Evolutionary conservation across 2,797 vertebrate species (phyloP).

Genomic region (Fratercula arctica): DNA sequence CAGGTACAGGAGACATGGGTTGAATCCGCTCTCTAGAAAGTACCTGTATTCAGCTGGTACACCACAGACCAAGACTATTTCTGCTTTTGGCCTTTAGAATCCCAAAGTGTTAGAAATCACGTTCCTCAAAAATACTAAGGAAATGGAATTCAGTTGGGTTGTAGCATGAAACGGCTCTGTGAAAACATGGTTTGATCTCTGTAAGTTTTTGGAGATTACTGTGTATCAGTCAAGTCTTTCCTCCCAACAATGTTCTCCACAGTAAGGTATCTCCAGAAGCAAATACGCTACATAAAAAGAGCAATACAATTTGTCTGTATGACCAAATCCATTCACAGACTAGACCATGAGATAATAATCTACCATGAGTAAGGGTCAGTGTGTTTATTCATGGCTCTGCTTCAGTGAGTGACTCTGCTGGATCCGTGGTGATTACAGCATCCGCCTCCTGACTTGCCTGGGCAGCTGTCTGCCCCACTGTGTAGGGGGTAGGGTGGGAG

Average conservation of each 20-base stretch:
- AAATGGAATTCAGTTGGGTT: neutral
- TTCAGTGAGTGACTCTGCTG: neutral
- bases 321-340: neutral
- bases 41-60: neutral
- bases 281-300: neutral
- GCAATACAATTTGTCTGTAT: neutral
- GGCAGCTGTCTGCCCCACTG: neutral
- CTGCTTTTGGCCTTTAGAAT: neutral
- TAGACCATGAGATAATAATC: neutral
- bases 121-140: neutral
- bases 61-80: neutral
- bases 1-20: neutral
- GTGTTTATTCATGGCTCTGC: neutral
- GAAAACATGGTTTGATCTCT: neutral
- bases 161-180: neutral
- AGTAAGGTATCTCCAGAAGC: neutral
- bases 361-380: neutral
- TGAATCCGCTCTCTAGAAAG: neutral
- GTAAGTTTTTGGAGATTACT: neutral
- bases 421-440: neutral
- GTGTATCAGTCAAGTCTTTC: neutral
- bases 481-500: neutral
- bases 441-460: neutral
- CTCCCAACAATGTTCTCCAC: neutral
- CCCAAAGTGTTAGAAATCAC: neutral